These are phyloP conservation scores for Camponotus floridanus DNA, from an alignment of 1,140 invertebrate species.

Conservation along the genomic window DNA sequence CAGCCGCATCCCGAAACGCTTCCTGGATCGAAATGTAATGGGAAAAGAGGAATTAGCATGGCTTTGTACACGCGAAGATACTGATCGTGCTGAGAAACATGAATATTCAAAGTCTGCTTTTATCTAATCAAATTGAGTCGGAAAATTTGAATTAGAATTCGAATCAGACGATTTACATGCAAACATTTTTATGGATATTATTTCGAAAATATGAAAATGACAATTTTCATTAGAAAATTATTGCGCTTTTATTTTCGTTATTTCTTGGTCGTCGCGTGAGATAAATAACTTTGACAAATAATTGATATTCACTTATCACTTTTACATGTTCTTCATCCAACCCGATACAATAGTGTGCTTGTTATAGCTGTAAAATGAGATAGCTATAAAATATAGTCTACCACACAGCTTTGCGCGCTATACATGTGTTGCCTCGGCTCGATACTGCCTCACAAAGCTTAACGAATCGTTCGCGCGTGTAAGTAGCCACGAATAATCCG, in stretches of 20 bases:
- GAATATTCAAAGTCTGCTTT: neutral
- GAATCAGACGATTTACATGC: neutral
- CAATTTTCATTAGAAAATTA: neutral
- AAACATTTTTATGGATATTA: neutral
- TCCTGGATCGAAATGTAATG: slow-evolving; percentile 67
- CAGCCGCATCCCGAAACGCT: slow-evolving; percentile 66
- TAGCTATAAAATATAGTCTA: slow-evolving; percentile 47
- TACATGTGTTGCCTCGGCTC: neutral
- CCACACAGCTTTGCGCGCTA: neutral
- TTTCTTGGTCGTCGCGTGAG: neutral
- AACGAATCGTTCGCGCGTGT: slow-evolving; percentile 62
- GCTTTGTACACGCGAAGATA: neutral
- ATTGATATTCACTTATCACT: slow-evolving; percentile 37
- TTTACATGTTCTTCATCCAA: neutral
- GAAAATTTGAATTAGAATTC: no score
- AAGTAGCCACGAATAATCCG: slow-evolving; percentile 61
- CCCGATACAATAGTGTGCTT: slow-evolving; percentile 39
- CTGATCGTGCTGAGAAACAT: neutral
- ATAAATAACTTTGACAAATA: slow-evolving; percentile 16
- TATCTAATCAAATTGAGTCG: neutral
- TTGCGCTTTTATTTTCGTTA: neutral
- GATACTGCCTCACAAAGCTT: slow-evolving; percentile 43
- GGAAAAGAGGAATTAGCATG: slow-evolving; percentile 6
- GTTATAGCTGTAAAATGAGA: slow-evolving; percentile 52
- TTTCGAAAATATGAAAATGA: neutral